These are phyloP conservation scores for Ceratosolen solmsi DNA, from an alignment of 1,140 invertebrate species.

Conservation along the genomic window DNA sequence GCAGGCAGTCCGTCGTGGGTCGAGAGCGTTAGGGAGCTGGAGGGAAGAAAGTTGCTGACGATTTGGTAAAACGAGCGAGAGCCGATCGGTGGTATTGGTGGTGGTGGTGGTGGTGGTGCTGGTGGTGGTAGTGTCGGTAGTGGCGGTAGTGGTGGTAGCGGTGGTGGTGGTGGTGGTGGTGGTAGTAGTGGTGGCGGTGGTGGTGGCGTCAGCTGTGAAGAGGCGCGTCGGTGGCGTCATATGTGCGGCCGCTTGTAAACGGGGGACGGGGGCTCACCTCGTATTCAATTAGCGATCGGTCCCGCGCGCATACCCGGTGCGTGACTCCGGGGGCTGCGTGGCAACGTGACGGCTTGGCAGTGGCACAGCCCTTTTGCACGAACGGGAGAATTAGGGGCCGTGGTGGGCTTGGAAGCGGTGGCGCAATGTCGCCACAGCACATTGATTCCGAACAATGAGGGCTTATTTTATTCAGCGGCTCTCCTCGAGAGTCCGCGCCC, in stretches of 20 bases:
- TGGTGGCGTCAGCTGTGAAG: conserved; percentile 32
- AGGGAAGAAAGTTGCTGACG: too few species aligned
- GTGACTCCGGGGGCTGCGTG: background rate
- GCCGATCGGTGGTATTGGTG: too few species aligned
- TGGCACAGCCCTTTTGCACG: background rate
- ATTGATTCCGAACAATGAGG: conserved; percentile 46
- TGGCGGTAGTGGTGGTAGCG: too few species aligned
- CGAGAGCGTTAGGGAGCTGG: too few species aligned
- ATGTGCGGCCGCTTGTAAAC: background rate
- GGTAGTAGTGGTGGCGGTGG: background rate
- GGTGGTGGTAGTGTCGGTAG: too few species aligned
- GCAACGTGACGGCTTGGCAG: background rate
- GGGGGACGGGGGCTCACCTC: conserved; percentile 48
- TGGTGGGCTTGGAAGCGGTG: background rate
- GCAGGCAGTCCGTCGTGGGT: background rate
- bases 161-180: too few species aligned
- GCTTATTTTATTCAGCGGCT: conserved; percentile 31
- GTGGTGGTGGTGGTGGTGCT: too few species aligned
- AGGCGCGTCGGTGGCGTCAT: conserved; percentile 17
- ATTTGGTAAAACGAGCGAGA: too few species aligned
- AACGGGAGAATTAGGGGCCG: background rate
- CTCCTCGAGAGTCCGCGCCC: background rate
- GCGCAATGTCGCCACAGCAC: conserved; percentile 33
- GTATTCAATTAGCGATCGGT: conserved; percentile 63
- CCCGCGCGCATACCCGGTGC: background rate